Evolutionary conservation across 2,113 vertebrate genomes (phyloP).

Genomic region (Burhinus bistriatus): DNA sequence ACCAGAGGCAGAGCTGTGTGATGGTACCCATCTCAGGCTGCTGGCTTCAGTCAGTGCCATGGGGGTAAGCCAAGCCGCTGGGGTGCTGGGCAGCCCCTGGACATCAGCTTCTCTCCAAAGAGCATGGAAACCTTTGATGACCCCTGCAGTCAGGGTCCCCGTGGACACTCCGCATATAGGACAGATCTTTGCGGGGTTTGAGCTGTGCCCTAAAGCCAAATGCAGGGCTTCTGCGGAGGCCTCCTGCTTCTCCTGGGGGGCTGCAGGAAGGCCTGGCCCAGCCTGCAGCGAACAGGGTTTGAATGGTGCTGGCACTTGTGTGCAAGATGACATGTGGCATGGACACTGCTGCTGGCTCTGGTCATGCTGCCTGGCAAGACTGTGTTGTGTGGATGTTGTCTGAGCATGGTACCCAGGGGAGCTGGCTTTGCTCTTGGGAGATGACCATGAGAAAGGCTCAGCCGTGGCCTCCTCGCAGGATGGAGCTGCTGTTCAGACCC

Average conservation of each 20-base stretch:
- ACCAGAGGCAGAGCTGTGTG: background rate
- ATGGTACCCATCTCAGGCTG: background rate
- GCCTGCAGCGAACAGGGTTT: rapidly evolving
- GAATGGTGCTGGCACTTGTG: background rate
- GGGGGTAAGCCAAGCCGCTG: background rate
- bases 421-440: background rate
- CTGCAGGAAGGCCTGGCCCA: background rate
- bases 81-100: background rate
- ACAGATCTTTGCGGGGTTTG: background rate
- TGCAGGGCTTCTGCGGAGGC: background rate
- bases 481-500: background rate
- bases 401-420: background rate
- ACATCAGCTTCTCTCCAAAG: background rate
- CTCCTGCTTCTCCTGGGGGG: background rate
- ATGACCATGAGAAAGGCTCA: background rate
- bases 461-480: background rate
- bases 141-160: background rate
- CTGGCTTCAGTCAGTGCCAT: background rate
- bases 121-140: background rate
- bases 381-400: rapidly evolving
- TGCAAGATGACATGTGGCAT: background rate
- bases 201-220: background rate
- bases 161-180: background rate
- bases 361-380: rapidly evolving
- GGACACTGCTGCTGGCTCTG: background rate